These are phyloP conservation scores for Drosophila quadrilineata DNA, from an alignment of 1,140 invertebrate species.

Conservation along the genomic window DNA sequence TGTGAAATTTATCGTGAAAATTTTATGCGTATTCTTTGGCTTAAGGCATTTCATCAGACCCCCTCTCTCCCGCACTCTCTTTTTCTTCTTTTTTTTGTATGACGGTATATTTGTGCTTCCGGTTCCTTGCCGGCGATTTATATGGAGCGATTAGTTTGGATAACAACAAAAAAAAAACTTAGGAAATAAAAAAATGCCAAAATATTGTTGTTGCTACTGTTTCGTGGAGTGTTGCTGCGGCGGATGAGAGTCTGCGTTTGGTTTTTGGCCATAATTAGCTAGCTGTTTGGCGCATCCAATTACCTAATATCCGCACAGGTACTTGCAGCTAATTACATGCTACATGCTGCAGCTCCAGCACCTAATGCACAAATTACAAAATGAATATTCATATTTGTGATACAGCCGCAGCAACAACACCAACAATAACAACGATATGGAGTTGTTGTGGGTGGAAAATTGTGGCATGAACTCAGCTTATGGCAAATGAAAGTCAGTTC, in stretches of 20 bases:
- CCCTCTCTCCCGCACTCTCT: not conserved
- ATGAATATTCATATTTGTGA: slow-evolving; percentile 75
- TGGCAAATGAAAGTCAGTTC: slow-evolving; percentile 49
- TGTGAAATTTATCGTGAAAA: slow-evolving; percentile 80
- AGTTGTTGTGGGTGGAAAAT: too few relatives aligned
- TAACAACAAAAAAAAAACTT: too few relatives aligned
- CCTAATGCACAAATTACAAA: slow-evolving; percentile 71
- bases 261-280: slow-evolving; percentile 58
- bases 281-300: slow-evolving; percentile 60
- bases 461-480: too few relatives aligned
- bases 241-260: not conserved
- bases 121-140: slow-evolving; percentile 47
- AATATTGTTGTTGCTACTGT: slow-evolving; percentile 30
- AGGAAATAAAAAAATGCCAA: slow-evolving; percentile 34
- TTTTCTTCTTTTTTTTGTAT: not conserved
- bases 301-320: slow-evolving; percentile 36
- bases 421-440: slow-evolving; percentile 18
- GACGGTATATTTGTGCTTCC: not conserved
- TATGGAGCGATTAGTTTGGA: slow-evolving; percentile 72
- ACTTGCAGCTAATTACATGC: slow-evolving; percentile 66
- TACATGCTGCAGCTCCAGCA: slow-evolving; percentile 58
- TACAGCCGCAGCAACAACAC: not conserved
- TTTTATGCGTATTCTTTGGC: slow-evolving; percentile 70
- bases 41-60: slow-evolving; percentile 49
- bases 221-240: not conserved